Evolutionary conservation across 2,797 vertebrate genomes (phyloP).

Genomic region (Chloroceryle inda): DNA sequence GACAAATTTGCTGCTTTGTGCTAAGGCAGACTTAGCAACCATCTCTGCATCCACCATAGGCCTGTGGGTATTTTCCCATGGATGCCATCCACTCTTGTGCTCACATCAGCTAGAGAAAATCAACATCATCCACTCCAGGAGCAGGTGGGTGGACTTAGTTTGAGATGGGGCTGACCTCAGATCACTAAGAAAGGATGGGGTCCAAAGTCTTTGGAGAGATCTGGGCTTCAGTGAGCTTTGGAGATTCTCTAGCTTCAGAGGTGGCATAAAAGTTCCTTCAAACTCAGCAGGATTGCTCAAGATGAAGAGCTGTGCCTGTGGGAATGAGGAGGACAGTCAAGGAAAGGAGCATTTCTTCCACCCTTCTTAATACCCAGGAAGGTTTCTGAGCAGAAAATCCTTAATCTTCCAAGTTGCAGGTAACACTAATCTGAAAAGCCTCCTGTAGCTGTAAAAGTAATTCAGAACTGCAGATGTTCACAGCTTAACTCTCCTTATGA

Average conservation of each 20-base stretch:
- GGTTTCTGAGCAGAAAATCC: background rate
- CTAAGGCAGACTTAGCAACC: background rate
- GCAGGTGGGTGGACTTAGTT: background rate
- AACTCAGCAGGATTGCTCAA: background rate
- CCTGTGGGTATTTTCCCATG: background rate
- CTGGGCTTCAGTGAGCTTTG: background rate
- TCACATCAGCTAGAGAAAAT: background rate
- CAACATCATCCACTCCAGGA: background rate
- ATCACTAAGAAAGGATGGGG: background rate
- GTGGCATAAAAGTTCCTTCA: background rate
- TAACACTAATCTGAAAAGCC: conserved; percentile 8
- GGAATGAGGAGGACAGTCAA: background rate
- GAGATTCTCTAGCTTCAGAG: background rate
- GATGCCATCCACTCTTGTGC: background rate
- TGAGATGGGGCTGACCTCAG: background rate
- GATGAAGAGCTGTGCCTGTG: background rate
- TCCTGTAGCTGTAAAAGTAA: background rate
- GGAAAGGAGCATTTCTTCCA: background rate
- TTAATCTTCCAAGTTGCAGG: background rate
- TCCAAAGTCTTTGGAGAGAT: background rate
- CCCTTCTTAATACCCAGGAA: background rate
- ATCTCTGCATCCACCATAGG: background rate
- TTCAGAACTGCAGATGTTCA: conserved; percentile 2
- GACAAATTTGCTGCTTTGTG: background rate
- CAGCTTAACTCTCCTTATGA: background rate